These are phyloP conservation scores for Arrhopalites spinosus DNA, from an alignment of 2,888 invertebrate genomes.

Conservation along the genomic window DNA sequence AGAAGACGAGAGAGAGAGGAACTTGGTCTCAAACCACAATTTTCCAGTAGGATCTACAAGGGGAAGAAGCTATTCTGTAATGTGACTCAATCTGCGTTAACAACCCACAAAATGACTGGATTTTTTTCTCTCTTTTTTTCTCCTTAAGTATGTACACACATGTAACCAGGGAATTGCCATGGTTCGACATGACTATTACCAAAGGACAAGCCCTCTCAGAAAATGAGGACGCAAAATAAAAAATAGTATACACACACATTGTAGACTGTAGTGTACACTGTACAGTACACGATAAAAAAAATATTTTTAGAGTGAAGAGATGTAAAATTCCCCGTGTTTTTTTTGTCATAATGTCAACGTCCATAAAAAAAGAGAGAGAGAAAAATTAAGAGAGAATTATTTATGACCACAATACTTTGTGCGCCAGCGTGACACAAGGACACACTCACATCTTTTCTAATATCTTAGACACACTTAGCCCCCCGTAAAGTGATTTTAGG, in stretches of 20 bases:
- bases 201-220: not conserved
- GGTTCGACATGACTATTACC: slow-evolving; percentile 26
- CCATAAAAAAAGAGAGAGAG: too few species aligned
- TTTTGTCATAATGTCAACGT: too few species aligned
- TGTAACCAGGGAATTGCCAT: slow-evolving; percentile 5
- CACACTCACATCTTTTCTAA: too few species aligned
- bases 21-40: slow-evolving; percentile 5
- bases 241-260: not conserved
- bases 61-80: slow-evolving; percentile 26
- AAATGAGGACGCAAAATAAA: not conserved
- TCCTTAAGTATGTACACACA: not conserved
- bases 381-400: too few species aligned
- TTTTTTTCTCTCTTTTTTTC: slow-evolving; percentile 28
- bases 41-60: slow-evolving; percentile 17
- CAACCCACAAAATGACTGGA: slow-evolving; percentile 41
- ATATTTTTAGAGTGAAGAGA: too few species aligned
- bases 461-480: too few species aligned
- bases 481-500: too few species aligned
- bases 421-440: too few species aligned
- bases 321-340: too few species aligned
- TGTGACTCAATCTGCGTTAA: slow-evolving; percentile 46
- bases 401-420: too few species aligned
- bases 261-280: too few species aligned
- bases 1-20: not conserved
- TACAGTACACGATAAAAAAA: too few species aligned